These are phyloP conservation scores for Hemibagrus guttatus DNA, from an alignment of 2,797 vertebrate species.

Conservation along the genomic window DNA sequence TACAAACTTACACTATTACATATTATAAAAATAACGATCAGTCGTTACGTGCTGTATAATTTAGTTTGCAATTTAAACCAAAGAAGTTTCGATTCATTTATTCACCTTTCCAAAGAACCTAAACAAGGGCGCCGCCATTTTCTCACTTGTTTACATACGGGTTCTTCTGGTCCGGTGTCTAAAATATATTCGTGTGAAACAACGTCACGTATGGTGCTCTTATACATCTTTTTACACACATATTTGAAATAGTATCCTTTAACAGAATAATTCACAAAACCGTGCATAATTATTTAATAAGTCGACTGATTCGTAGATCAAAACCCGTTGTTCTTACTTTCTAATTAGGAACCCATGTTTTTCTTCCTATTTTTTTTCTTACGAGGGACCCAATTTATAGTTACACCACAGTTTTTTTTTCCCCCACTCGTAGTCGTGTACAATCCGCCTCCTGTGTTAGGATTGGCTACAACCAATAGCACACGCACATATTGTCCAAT, in stretches of 20 bases:
- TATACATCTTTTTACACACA: too few relatives aligned
- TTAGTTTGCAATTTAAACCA: neutral
- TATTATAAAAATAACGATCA: neutral
- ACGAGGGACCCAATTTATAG: neutral
- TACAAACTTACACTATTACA: too few relatives aligned
- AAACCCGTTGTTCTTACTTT: neutral
- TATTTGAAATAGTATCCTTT: neutral
- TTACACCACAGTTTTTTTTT: neutral
- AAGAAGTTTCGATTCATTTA: neutral
- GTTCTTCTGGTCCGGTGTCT: slow-evolving; percentile 8
- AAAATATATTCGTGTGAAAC: neutral
- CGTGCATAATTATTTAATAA: neutral
- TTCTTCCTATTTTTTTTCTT: neutral
- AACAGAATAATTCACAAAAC: neutral
- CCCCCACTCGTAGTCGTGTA: neutral
- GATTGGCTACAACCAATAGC: neutral
- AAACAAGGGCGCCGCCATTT: slow-evolving; percentile 67
- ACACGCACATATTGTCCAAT: neutral
- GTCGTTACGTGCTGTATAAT: neutral
- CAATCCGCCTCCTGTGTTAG: neutral
- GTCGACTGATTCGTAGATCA: neutral
- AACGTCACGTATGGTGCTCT: too few relatives aligned
- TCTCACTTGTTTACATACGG: slow-evolving; percentile 59
- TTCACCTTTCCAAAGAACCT: slow-evolving; percentile 72
- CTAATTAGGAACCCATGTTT: neutral